Base-by-base conservation (phyloP, 35 echinoderm and acorn worm species). In the Anneissia japonica region DNA sequence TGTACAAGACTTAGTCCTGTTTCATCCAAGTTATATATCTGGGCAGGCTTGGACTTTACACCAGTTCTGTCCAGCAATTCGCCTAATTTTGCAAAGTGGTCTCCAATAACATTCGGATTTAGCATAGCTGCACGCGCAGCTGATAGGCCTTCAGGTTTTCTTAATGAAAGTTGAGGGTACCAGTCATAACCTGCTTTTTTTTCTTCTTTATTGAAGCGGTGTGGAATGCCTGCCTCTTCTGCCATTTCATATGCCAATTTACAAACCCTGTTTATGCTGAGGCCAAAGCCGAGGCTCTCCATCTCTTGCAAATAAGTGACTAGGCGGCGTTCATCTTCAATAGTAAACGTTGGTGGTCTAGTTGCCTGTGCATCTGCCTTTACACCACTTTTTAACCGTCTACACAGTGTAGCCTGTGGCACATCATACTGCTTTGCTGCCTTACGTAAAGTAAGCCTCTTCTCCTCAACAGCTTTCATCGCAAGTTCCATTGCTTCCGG, bases 241-340 rank as follows among this genome's bases (percentile, higher is more conserved):
- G 89, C 89, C 76, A 90, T 90, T 77, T 90, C 64, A 76, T 75
- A 90, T 36, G 89, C 82, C n/a, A 90, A 39, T 45, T 86, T 90
- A 35, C 89, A 86, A 37, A 86, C 73, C 86, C 64, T 82, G 32
- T 5, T 36, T 13, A 90, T 86, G 32, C 29, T 37, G 32, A 90
- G 37, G 16, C 89, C 82, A 85, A 90, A 90, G 29, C 89, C 83
- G 30, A 76, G 35, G 83, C 89, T 90, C 77, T 90, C 89, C 56
- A 90, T 86, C 14, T 90, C 83, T 51, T 86, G 56, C 14, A 90
- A 16, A 85, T 90, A 36, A 4, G 32, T 37, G 7, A 90, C 89
- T 36, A 90, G 83, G 14, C n/a, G 26, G 10, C 45, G 33, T 43
- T 90, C 82, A 77, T 90, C 89, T 21, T 43, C 89, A n/a, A 39